These are phyloP conservation scores for Poeciliopsis gracilis DNA, from an alignment of 2,797 vertebrate species.

Conservation along the genomic window DNA sequence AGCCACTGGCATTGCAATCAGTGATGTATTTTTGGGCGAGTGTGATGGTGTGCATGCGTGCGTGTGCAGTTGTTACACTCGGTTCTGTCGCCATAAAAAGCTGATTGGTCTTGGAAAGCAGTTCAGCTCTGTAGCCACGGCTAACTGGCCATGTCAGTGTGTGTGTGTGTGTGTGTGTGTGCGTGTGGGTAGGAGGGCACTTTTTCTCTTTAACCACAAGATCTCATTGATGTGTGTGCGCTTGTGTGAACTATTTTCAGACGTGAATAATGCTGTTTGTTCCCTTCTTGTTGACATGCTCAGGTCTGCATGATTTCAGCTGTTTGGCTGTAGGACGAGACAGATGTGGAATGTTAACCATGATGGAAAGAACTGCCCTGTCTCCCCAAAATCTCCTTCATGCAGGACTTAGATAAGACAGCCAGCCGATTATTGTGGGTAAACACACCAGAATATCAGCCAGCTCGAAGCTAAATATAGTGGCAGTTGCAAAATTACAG, in stretches of 20 bases:
- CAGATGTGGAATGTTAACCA: constrained; percentile 75
- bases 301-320: constrained; percentile 62
- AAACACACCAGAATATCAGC: constrained; percentile 42
- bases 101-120: constrained; percentile 37
- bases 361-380: constrained; percentile 69
- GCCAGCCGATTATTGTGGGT: constrained; percentile 36
- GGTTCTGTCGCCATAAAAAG: constrained; percentile 52
- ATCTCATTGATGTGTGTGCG: neutral
- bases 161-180: too few species aligned
- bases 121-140: constrained; percentile 27
- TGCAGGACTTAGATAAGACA: constrained; percentile 63
- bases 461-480: constrained; percentile 24
- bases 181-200: constrained; percentile 20
- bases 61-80: constrained; percentile 37
- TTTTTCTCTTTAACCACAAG: constrained; percentile 3
- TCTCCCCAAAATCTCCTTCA: constrained; percentile 68
- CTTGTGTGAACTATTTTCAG: neutral
- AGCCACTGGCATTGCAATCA: constrained; percentile 54
- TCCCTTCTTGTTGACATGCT: constrained; percentile 40
- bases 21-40: constrained; percentile 23
- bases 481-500: constrained; percentile 42
- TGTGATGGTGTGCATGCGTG: constrained; percentile 25
- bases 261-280: constrained; percentile 36
- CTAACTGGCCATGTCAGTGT: constrained; percentile 10
- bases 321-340: constrained; percentile 53